Evolutionary conservation across 30 jellyfish, hydroid and myxozoan species (phyloP), one percentile per base, ranked within the genome.

Genomic region (Phacellophora camtschatica): DNA sequence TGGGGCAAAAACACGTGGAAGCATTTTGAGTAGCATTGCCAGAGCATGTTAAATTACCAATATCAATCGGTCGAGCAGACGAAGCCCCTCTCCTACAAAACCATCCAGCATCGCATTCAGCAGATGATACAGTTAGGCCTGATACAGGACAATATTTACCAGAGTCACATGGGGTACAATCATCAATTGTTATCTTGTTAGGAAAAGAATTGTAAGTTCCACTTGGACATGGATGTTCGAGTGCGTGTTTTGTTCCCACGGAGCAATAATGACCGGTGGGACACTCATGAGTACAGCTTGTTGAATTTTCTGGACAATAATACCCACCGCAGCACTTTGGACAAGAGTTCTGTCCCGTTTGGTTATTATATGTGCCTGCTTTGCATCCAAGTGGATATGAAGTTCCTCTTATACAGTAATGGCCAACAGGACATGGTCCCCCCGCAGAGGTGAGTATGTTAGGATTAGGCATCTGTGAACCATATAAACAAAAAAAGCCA

Each of bases 401-500:
- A 5, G 96, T 86, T 12, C 88, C 88, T 27, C 37, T 50, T 48
- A 71, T 34, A 46, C 96, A 86, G 61, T 86, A 86, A 62, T 86
- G 96, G 3, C 96, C 96, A 34, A 76, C 67, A 1, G 91, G 90
- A 39, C 96, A 83, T 5, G 98, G 98, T 27, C 98, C 98, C 6
- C 98, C 98, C 0, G 95, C 67, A 23, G 71, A 35, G 12, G 92
- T 83, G 11, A 81, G 82, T 11, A 1, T 65, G 39, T 48, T 29
- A 20, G 92, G 98, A 55, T 84, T 84, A 11, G 87, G 50, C 46
- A 83, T 83, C 35, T 74, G 48, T n/a, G 97, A 83, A 30, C 97
- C 97, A 70, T 51, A 37, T 59, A 55, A 74, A 46, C 97, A 90
- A 51, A 46, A 82, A 45, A 90, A 90, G 10, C 97, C 97, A 11